A percentile compares a stretch with the other conserved stretches of the same genome.
Conservation (phyloP, 2,797 vertebrate genomes). For the Florisuga fusca region DNA sequence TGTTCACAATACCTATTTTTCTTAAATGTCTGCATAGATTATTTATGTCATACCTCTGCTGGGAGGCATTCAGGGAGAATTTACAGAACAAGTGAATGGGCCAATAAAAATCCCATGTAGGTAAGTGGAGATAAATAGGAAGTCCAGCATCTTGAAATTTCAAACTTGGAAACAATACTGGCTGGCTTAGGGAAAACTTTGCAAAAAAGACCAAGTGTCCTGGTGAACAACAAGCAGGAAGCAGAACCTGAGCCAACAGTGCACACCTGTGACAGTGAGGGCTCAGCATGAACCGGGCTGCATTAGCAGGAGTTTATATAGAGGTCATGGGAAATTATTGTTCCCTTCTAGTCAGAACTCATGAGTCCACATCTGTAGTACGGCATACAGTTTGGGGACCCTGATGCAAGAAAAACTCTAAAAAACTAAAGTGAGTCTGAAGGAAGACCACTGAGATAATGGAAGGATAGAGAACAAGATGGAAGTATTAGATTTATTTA, state of each 20-base stretch:
- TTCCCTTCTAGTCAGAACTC: not conserved
- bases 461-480: not conserved
- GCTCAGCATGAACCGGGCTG: not conserved
- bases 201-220: not conserved
- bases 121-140: not conserved
- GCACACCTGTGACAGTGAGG: not conserved
- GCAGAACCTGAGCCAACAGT: not conserved
- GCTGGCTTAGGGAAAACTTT: not conserved
- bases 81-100: not conserved
- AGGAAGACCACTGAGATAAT: not conserved
- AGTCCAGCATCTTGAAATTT: not conserved
- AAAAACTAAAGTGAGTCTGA: not conserved
- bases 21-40: not conserved
- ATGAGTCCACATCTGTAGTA: not conserved
- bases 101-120: not conserved
- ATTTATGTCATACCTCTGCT: not conserved
- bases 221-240: not conserved
- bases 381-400: not conserved
- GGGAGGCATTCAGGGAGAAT: not conserved
- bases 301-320: not conserved
- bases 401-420: not conserved
- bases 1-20: not conserved
- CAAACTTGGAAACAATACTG: not conserved
- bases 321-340: not conserved
- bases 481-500: not conserved